Evolutionary conservation across 2,113 vertebrate species (phyloP).

Genomic region (Petromus typicus): DNA sequence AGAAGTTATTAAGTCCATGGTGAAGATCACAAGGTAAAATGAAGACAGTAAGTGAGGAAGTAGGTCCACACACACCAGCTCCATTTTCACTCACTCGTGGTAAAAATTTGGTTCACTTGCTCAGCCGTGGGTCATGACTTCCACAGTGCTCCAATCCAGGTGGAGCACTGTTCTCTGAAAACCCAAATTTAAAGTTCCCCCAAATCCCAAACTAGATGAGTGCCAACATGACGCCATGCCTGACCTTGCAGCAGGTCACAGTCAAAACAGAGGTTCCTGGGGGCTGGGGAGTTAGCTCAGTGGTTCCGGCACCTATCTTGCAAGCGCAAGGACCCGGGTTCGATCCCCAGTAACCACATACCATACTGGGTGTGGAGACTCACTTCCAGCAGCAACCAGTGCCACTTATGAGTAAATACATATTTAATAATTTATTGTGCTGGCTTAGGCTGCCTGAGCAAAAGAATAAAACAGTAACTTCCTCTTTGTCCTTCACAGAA

Average conservation of each 20-base stretch:
- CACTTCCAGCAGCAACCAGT: no score
- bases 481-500: not conserved
- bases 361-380: no score
- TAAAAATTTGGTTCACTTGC: not conserved
- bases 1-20: not conserved
- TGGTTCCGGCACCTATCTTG: no score
- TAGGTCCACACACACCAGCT: not conserved
- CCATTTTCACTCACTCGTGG: not conserved
- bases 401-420: not conserved
- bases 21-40: not conserved
- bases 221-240: not conserved
- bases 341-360: no score
- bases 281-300: no score
- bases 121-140: not conserved
- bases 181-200: not conserved
- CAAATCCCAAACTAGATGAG: not conserved
- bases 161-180: not conserved
- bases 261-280: no score
- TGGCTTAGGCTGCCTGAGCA: not conserved
- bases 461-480: not conserved
- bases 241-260: not conserved
- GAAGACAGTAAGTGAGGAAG: not conserved
- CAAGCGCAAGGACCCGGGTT: no score
- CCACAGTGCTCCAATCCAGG: not conserved
- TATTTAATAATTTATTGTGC: not conserved